A percentile compares a stretch with the other conserved stretches of the same genome.
phyloP scores from a whole-genome alignment of 2,113 vertebrate species.

The Pollachius pollachius region DNA sequence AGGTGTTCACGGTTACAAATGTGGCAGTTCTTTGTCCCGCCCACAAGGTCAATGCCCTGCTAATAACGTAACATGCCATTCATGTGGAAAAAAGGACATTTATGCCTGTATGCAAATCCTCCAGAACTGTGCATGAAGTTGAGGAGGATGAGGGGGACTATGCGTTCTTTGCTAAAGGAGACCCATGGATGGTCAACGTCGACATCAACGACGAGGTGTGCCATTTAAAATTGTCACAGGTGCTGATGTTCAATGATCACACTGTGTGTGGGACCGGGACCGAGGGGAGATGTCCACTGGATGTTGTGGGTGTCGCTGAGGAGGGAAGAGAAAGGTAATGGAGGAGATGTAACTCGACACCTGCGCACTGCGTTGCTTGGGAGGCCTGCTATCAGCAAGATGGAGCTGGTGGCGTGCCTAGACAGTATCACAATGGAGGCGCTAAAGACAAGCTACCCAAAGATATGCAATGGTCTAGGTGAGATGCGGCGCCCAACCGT shows the following conservation, averaged over 20 bases:
- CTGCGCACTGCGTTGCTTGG: background rate
- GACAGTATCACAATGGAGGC: background rate
- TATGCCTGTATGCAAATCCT: background rate
- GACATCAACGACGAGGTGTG: background rate
- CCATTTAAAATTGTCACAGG: constrained; percentile 9
- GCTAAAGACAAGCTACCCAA: background rate
- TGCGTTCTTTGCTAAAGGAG: background rate
- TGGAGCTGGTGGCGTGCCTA: background rate
- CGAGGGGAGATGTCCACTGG: background rate
- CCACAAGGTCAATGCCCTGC: too few species aligned
- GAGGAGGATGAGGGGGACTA: constrained; percentile 2
- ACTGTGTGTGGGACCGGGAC: background rate
- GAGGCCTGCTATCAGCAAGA: background rate
- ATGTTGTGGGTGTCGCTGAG: background rate
- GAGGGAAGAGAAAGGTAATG: background rate
- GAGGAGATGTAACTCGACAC: background rate
- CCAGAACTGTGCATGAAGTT: background rate
- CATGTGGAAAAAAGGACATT: constrained; percentile 10
- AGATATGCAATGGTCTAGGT: constrained; percentile 10
- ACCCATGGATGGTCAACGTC: background rate
- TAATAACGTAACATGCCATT: constrained; percentile 1
- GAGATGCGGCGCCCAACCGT: background rate
- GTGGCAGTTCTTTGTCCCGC: background rate
- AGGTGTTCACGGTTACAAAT: background rate
- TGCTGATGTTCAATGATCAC: background rate